Percentiles rank a stretch among this genome's conserved stretches.
Evolutionary conservation across 2,888 invertebrate genomes (phyloP).

Genomic region (Ochropleura plecta): DNA sequence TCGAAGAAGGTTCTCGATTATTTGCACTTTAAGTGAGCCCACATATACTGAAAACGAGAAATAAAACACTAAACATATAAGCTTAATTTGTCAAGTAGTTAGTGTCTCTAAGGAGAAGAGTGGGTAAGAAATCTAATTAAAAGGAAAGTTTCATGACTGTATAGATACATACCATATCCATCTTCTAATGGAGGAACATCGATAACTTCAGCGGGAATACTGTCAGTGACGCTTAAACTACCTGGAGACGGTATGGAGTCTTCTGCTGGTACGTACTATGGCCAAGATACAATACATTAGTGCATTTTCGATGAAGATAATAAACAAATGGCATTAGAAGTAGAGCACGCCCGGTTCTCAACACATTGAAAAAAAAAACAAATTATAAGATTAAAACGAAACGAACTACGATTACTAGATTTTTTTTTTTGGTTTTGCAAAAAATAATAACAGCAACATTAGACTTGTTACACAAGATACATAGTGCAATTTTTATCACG

Average conservation of each 20-base stretch:
- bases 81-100: no score
- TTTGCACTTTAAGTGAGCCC: conserved; percentile 91
- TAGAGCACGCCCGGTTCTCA: not conserved
- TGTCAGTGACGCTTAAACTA: conserved; percentile 15
- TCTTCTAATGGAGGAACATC: conserved; percentile 79
- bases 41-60: conserved; percentile 85
- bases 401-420: no score
- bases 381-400: no score
- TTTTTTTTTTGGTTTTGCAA: no score
- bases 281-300: not conserved
- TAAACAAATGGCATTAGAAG: not conserved
- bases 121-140: not conserved
- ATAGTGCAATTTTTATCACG: not conserved
- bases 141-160: not conserved
- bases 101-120: not conserved
- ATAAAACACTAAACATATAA: not conserved
- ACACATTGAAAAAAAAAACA: not conserved
- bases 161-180: conserved; percentile 79
- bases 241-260: conserved; percentile 16
- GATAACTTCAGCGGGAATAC: conserved; percentile 40
- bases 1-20: conserved; percentile 92
- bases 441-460: not conserved
- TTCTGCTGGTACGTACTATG: conserved; percentile 23
- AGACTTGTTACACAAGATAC: no score
- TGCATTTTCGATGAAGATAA: not conserved